Evolutionary conservation across 2,113 vertebrate genomes (phyloP), one percentile per base, ranked within the genome.

Genomic region (Chinchilla lanigera): DNA sequence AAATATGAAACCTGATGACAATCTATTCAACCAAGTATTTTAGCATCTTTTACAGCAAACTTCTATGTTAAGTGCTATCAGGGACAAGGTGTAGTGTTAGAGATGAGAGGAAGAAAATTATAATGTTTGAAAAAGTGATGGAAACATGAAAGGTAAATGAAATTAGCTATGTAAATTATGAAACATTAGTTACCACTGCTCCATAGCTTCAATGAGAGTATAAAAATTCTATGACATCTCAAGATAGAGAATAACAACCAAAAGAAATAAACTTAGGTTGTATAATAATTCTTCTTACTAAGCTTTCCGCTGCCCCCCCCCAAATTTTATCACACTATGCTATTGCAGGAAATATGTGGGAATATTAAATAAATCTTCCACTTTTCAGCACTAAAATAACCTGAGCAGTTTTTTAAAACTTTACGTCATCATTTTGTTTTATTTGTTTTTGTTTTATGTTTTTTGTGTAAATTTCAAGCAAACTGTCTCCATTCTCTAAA

Each of bases 101-200:
- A 97, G 67, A 91, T n/a, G n/a, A 58, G 26, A 28, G 26, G 12
- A 47, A 19, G 88, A 91, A 97, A 93, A 88, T 33, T 89, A 92
- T 60, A 26, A 69, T 93, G 44, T 92, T 97, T 97, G 47, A 97
- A 95, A 86, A 90, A 95, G 84, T 93, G 85, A 97, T 88, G 35
- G 61, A 95, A 96, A 92, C 67, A 71, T 97, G 44, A 93, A 94
- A 95, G 56, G 85, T 94, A 97, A 97, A 93, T 97, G 47, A 94
- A 96, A 97, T 94, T 95, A 96, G 12, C 54, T 95, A 81, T 90
- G n/a, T 63, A 95, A 95, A 90, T 75, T 89, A 81, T 63, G 14
- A 75, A 87, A 73, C n/a, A 77, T 47, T 77, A 93, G 58, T 90
- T 22, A 86, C 54, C 28, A 83, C 35, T 80, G 9, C 35, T 69